Percentiles rank a stretch among this genome's conserved stretches.
Conservation (phyloP, 2,113 vertebrate genomes). For the Oncorhynchus mykiss region DNA sequence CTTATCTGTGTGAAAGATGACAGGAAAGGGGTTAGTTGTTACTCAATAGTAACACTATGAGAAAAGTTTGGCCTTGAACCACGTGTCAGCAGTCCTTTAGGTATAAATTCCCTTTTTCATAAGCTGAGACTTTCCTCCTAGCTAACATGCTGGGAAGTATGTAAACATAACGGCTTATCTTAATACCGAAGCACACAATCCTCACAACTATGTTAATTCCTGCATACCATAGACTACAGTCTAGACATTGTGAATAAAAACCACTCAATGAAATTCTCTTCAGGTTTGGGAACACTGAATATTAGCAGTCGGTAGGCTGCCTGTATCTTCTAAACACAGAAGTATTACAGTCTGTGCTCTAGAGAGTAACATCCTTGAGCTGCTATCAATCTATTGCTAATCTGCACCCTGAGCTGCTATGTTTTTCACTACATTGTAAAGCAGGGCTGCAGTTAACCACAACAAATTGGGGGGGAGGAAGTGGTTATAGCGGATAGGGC, state of each 20-base stretch:
- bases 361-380: too few species aligned
- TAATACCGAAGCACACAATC: slow-evolving; percentile 49
- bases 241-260: too few species aligned
- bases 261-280: too few species aligned
- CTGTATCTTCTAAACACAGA: too few species aligned
- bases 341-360: too few species aligned
- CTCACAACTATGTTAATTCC: slow-evolving; percentile 59
- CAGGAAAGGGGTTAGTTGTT: neutral
- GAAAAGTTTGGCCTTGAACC: too few species aligned
- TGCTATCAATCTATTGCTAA: too few species aligned
- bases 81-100: neutral
- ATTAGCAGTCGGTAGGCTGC: too few species aligned
- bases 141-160: slow-evolving; percentile 38
- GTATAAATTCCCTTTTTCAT: slow-evolving; percentile 16
- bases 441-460: neutral
- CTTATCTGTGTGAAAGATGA: neutral
- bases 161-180: slow-evolving; percentile 49
- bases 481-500: slow-evolving; percentile 4
- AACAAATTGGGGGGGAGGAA: slow-evolving; percentile 19
- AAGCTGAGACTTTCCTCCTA: slow-evolving; percentile 22
- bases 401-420: neutral
- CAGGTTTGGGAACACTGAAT: too few species aligned
- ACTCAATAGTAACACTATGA: neutral
- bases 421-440: neutral
- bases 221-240: too few species aligned